phyloP scores from a whole-genome alignment of 1,140 invertebrate species.

The Uloborus diversus region DNA sequence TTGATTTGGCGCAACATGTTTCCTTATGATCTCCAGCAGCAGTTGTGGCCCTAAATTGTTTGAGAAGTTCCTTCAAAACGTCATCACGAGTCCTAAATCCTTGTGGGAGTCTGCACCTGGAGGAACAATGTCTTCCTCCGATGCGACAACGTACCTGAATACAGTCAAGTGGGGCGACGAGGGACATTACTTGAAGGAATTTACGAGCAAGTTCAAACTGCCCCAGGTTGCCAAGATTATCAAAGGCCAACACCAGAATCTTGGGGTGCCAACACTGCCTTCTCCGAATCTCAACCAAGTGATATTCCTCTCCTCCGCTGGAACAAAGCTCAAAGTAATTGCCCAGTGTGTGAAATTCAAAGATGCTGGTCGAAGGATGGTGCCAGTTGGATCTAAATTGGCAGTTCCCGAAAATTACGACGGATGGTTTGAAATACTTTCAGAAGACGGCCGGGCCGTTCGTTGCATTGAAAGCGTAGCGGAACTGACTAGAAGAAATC shows the following conservation, averaged over 20 bases:
- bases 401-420: conserved; percentile 89
- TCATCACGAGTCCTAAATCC: background rate
- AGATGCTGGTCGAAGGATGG: conserved; percentile 75
- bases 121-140: conserved; percentile 37
- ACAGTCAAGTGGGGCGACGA: conserved; percentile 80
- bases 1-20: background rate
- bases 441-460: conserved; percentile 89
- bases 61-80: background rate
- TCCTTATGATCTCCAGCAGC: background rate
- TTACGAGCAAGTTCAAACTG: conserved; percentile 79
- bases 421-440: conserved; percentile 92
- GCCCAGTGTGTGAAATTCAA: conserved; percentile 89
- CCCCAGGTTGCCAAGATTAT: conserved; percentile 89
- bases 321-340: conserved; percentile 83
- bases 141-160: conserved; percentile 57
- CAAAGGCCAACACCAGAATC: conserved; percentile 88
- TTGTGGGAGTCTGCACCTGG: background rate
- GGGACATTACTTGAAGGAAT: conserved; percentile 80
- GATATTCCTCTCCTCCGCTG: conserved; percentile 82
- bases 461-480: conserved; percentile 87
- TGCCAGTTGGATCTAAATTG: conserved; percentile 80
- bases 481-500: conserved; percentile 79
- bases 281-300: conserved; percentile 84
- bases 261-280: conserved; percentile 85
- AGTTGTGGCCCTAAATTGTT: background rate